Evolutionary conservation across 2,797 vertebrate genomes (phyloP).

Genomic region (Ambastaia sidthimunki): DNA sequence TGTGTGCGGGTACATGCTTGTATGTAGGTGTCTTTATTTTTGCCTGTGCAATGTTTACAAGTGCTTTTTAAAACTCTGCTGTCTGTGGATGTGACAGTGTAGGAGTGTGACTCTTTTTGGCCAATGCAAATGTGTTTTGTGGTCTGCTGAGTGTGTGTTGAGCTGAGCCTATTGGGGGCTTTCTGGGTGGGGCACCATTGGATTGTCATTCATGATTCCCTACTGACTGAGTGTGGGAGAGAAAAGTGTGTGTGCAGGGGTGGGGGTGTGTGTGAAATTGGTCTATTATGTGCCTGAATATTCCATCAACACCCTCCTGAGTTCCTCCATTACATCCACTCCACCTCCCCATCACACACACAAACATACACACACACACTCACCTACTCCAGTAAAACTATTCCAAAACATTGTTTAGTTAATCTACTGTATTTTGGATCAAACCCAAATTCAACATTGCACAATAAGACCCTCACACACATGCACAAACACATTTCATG

Average conservation of each 20-base stretch:
- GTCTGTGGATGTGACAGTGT: slow-evolving; percentile 7
- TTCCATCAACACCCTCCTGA: slow-evolving; percentile 57
- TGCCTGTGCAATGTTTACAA: not conserved
- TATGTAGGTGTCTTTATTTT: slow-evolving; percentile 23
- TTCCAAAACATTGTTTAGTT: slow-evolving; percentile 26
- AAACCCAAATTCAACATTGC: slow-evolving; percentile 33
- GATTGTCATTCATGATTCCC: slow-evolving; percentile 62
- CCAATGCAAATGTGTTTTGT: slow-evolving; percentile 16
- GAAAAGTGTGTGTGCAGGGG: slow-evolving; percentile 35
- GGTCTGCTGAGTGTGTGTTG: slow-evolving; percentile 24
- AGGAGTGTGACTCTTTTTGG: slow-evolving; percentile 34
- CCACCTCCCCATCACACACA: slow-evolving; percentile 27
- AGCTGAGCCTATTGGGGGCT: slow-evolving; percentile 45
- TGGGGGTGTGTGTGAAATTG: slow-evolving; percentile 54
- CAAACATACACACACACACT: slow-evolving; percentile 8
- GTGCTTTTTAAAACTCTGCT: not conserved
- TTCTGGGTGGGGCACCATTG: slow-evolving; percentile 51
- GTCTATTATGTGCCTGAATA: slow-evolving; percentile 54
- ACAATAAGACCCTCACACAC: slow-evolving; percentile 17
- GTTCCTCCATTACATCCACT: slow-evolving; percentile 48
- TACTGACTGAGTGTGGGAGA: slow-evolving; percentile 48
- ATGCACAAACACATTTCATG: slow-evolving; percentile 37
- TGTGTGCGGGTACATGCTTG: slow-evolving; percentile 7
- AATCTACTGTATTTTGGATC: slow-evolving; percentile 28
- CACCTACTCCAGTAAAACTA: slow-evolving; percentile 12